Conservation (phyloP, 2,113 vertebrate species). For the Otocyon megalotis region DNA sequence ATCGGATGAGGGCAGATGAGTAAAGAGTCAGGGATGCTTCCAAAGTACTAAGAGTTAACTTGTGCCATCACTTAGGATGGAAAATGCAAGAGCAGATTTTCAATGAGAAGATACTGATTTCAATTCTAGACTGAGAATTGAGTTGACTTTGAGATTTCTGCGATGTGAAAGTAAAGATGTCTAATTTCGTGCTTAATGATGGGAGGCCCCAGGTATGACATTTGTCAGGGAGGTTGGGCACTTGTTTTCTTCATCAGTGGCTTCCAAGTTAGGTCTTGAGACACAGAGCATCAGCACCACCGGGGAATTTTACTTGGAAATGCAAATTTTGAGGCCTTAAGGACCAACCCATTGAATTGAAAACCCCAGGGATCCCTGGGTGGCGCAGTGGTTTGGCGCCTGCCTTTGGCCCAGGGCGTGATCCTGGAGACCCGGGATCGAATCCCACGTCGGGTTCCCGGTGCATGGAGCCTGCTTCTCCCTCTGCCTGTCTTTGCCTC, state of each 20-base stretch:
- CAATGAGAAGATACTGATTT: constrained; percentile 22
- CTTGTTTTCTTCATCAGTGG: constrained; percentile 14
- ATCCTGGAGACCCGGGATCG: too few relatives aligned
- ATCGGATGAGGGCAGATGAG: neutral
- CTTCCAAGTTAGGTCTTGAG: neutral
- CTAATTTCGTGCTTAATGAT: neutral
- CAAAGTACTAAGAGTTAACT: neutral
- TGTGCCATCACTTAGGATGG: constrained; percentile 15
- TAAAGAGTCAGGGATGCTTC: neutral
- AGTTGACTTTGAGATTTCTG: neutral
- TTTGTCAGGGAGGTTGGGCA: neutral
- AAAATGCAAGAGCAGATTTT: constrained; percentile 7
- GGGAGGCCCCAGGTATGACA: neutral
- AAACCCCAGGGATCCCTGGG: too few relatives aligned
- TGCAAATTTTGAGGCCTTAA: neutral
- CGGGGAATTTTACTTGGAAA: constrained; percentile 1
- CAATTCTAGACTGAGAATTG: neutral
- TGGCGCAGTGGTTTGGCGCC: too few relatives aligned
- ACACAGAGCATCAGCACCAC: neutral
- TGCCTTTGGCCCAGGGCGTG: too few relatives aligned
- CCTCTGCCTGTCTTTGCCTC: too few relatives aligned
- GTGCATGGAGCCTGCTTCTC: too few relatives aligned
- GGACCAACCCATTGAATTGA: neutral
- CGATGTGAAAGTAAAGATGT: neutral
- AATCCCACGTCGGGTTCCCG: too few relatives aligned